Conservation (phyloP, 2,113 vertebrate species). For the Clarias macrocephalus region DNA sequence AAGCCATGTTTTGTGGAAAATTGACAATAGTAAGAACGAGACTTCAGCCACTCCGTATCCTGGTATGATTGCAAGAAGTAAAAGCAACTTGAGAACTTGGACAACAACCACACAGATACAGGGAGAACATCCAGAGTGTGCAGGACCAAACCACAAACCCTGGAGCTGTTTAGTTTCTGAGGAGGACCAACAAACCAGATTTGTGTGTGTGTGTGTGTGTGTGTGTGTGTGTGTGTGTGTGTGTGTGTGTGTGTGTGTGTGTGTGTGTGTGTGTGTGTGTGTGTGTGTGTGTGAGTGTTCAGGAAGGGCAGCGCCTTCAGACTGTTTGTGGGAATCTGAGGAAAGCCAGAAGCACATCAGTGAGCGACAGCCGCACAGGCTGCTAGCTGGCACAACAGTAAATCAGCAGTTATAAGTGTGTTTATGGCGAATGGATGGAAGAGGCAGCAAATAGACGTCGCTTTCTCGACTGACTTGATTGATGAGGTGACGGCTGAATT, state of each 20-base stretch:
- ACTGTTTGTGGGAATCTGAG: constrained; percentile 13
- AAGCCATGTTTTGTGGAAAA: too few species aligned
- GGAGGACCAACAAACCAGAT: too few species aligned
- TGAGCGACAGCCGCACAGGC: not conserved
- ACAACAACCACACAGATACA: not conserved
- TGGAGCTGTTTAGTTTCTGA: too few species aligned
- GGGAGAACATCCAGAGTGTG: not conserved
- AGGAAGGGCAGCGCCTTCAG: constrained; percentile 23
- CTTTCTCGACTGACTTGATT: not conserved
- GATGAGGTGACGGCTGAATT: not conserved
- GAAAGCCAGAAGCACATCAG: not conserved
- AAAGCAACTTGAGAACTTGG: not conserved
- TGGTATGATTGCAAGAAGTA: not conserved
- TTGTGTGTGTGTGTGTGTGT: constrained; percentile 13
- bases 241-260: constrained; percentile 19
- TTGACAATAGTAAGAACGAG: too few species aligned
- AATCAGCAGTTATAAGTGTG: not conserved
- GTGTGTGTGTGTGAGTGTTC: constrained; percentile 14
- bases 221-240: constrained; percentile 17
- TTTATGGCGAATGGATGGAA: not conserved
- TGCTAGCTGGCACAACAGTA: not conserved
- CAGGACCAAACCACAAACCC: not conserved
- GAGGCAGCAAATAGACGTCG: not conserved
- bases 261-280: constrained; percentile 15
- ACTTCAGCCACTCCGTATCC: not conserved